A percentile compares a stretch with the other conserved stretches of the same genome.
Conservation (phyloP, 2,888 invertebrate genomes). For the Timandra comae region DNA sequence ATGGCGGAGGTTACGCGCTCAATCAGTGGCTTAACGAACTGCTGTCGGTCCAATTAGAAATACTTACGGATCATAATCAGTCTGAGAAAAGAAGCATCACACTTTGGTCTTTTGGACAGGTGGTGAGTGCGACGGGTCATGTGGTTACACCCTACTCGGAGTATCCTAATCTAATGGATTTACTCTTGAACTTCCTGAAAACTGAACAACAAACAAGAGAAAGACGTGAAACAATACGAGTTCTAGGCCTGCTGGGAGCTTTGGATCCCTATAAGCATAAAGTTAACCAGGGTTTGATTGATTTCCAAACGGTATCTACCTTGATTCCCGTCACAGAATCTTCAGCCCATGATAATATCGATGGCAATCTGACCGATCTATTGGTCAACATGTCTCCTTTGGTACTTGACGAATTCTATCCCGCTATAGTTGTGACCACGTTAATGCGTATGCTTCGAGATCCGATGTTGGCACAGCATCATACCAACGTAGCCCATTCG, state of each 20-base stretch:
- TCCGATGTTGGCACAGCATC: constrained; percentile 91
- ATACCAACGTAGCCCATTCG: constrained; percentile 96
- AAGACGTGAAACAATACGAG: constrained; percentile 92
- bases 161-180: constrained; percentile 94
- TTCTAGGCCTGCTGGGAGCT: constrained; percentile 95
- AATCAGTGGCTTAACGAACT: constrained; percentile 92
- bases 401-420: constrained; percentile 96
- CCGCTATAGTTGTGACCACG: constrained; percentile 96
- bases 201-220: constrained; percentile 94
- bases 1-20: constrained; percentile 89
- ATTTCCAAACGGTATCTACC: constrained; percentile 88
- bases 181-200: constrained; percentile 94
- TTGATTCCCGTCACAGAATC: constrained; percentile 85
- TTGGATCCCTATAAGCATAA: constrained; percentile 99
- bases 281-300: constrained; percentile 94
- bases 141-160: constrained; percentile 96
- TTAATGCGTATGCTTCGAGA: constrained; percentile 96
- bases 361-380: constrained; percentile 91
- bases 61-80: constrained; percentile 95
- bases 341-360: constrained; percentile 76
- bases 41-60: constrained; percentile 91
- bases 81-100: constrained; percentile 96
- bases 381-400: constrained; percentile 93
- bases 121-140: constrained; percentile 97
- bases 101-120: constrained; percentile 95